Evolutionary conservation across 2,113 vertebrate genomes (phyloP).

Genomic region (Agapornis roseicollis): DNA sequence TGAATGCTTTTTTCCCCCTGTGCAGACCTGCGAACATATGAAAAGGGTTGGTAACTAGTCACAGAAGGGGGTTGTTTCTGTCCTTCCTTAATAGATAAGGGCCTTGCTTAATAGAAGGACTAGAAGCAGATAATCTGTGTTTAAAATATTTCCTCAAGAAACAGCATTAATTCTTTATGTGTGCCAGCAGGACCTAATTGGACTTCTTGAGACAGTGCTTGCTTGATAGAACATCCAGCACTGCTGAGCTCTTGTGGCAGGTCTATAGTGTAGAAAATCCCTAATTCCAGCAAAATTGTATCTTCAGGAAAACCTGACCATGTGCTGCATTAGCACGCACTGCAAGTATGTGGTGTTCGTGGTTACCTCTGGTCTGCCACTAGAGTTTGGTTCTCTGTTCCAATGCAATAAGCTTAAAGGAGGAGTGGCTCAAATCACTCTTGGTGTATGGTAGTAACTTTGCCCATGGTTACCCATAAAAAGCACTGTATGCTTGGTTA

Average conservation of each 20-base stretch:
- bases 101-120: not conserved
- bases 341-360: not conserved
- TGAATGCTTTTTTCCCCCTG: not conserved
- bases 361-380: fast-evolving
- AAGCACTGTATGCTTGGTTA: not conserved
- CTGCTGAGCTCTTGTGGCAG: not conserved
- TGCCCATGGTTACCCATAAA: not conserved
- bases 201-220: not conserved
- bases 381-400: not conserved
- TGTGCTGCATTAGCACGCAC: fast-evolving
- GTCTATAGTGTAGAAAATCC: not conserved
- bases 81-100: not conserved
- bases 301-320: not conserved
- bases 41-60: not conserved
- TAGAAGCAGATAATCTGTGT: not conserved
- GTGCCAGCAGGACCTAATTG: not conserved
- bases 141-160: not conserved
- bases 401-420: not conserved
- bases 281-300: not conserved
- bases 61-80: not conserved
- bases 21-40: not conserved
- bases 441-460: not conserved
- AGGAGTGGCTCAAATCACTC: not conserved
- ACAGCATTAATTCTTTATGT: not conserved
- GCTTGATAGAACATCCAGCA: not conserved